Evolutionary conservation across 2,888 invertebrate genomes (phyloP).

Genomic region (Parapristionchus giblindavisi): DNA sequence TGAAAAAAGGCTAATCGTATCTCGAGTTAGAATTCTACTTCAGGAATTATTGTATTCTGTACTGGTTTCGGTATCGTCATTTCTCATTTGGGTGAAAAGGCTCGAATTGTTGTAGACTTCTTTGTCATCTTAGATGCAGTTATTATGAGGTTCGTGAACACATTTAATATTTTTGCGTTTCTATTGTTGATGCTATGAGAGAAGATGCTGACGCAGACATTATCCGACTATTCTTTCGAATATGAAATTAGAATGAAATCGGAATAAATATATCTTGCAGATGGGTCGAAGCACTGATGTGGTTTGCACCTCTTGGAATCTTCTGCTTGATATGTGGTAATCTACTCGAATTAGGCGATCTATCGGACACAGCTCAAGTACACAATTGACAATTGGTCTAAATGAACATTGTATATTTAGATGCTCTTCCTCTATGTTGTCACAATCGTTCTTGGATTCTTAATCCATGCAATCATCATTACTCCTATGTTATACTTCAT

Average conservation of each 20-base stretch:
- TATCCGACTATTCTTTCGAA: background rate
- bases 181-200: background rate
- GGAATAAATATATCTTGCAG: background rate
- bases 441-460: slow-evolving; percentile 89
- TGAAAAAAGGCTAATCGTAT: background rate
- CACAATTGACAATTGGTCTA: background rate
- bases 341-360: slow-evolving; percentile 67
- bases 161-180: background rate
- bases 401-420: slow-evolving; percentile 65
- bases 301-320: slow-evolving; percentile 68
- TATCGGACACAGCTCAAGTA: slow-evolving; percentile 60
- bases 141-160: slow-evolving; percentile 86
- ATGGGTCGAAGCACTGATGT: slow-evolving; percentile 66
- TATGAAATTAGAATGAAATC: background rate
- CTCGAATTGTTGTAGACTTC: slow-evolving; percentile 78
- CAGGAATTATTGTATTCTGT: slow-evolving; percentile 88
- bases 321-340: slow-evolving; percentile 68
- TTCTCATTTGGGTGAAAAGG: slow-evolving; percentile 80
- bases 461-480: slow-evolving; percentile 89
- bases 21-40: background rate
- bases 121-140: slow-evolving; percentile 89
- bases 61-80: slow-evolving; percentile 88
- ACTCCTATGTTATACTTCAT: slow-evolving; percentile 86
- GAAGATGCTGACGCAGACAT: background rate
- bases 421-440: slow-evolving; percentile 90